These are phyloP conservation scores for Procambarus virginalis DNA, from an alignment of 1,140 invertebrate genomes.

Conservation along the genomic window DNA sequence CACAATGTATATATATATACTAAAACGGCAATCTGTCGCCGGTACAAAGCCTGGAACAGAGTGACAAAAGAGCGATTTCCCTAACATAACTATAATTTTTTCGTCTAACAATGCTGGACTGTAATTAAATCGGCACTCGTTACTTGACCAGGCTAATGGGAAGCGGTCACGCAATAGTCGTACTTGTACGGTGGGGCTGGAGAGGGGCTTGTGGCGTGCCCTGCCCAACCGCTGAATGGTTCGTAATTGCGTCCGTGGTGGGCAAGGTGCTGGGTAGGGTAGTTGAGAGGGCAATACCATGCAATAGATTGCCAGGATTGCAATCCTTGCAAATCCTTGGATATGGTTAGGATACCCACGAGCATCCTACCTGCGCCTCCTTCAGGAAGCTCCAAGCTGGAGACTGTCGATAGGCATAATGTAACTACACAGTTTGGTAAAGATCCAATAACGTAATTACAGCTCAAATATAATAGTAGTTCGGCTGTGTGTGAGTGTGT, in stretches of 20 bases:
- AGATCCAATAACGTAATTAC: too few species aligned
- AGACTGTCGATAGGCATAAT: too few species aligned
- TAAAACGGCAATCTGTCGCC: slow-evolving; percentile 9
- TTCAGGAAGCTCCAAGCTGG: too few species aligned
- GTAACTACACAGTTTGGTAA: too few species aligned
- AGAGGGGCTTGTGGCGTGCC: slow-evolving; percentile 19
- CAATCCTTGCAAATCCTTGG: too few species aligned
- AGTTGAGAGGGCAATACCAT: too few species aligned
- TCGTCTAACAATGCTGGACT: slow-evolving; percentile 41
- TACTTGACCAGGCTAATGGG: slow-evolving; percentile 31
- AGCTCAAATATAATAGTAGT: too few species aligned
- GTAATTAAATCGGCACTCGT: slow-evolving; percentile 51
- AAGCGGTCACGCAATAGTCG: slow-evolving; percentile 14
- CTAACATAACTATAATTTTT: slow-evolving; percentile 49
- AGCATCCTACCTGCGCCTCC: too few species aligned
- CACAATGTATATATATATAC: too few species aligned
- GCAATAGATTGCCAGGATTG: too few species aligned
- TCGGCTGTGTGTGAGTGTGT: too few species aligned
- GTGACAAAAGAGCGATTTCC: slow-evolving; percentile 45
- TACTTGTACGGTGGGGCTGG: slow-evolving; percentile 4
- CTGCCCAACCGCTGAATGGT: not conserved
- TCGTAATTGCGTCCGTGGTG: not conserved
- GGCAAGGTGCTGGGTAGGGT: slow-evolving; percentile 3
- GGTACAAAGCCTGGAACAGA: slow-evolving; percentile 19
- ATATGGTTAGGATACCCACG: too few species aligned